Percentiles rank a stretch among this genome's conserved stretches.
Conservation (phyloP, 2,888 invertebrate genomes). For the Cancer borealis region DNA sequence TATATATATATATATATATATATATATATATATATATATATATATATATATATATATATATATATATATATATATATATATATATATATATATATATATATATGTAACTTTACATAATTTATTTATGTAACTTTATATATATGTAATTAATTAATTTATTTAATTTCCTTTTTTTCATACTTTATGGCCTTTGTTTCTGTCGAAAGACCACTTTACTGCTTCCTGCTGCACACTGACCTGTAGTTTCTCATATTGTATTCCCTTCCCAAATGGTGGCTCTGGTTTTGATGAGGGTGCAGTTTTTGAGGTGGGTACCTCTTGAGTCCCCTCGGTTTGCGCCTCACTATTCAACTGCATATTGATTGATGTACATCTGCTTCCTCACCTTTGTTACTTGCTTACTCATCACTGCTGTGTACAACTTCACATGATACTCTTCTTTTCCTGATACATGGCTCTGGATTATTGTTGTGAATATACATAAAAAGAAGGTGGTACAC, state of each 20-base stretch:
- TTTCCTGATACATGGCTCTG: background rate
- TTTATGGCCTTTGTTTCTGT: background rate
- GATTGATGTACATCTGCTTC: background rate
- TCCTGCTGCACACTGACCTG: conserved; percentile 70
- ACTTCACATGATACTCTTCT: background rate
- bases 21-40: conserved; percentile 49
- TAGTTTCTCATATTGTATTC: conserved; percentile 44
- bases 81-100: conserved; percentile 66
- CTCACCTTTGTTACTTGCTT: background rate
- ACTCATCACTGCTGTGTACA: conserved; percentile 20
- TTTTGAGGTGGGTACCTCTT: conserved; percentile 66
- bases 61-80: conserved; percentile 66
- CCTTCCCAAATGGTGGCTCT: conserved; percentile 45
- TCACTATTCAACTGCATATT: background rate
- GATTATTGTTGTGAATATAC: background rate
- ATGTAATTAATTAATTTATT: background rate
- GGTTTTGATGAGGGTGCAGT: conserved; percentile 69
- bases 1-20: background rate
- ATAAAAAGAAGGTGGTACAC: background rate
- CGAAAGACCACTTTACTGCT: conserved; percentile 43
- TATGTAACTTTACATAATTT: background rate
- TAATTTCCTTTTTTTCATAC: background rate
- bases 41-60: conserved; percentile 65
- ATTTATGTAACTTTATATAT: background rate
- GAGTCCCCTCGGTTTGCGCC: conserved; percentile 60